Percentiles rank a stretch among this genome's conserved stretches.
phyloP scores from a whole-genome alignment of 2,113 vertebrate genomes.

The Thermophis baileyi region DNA sequence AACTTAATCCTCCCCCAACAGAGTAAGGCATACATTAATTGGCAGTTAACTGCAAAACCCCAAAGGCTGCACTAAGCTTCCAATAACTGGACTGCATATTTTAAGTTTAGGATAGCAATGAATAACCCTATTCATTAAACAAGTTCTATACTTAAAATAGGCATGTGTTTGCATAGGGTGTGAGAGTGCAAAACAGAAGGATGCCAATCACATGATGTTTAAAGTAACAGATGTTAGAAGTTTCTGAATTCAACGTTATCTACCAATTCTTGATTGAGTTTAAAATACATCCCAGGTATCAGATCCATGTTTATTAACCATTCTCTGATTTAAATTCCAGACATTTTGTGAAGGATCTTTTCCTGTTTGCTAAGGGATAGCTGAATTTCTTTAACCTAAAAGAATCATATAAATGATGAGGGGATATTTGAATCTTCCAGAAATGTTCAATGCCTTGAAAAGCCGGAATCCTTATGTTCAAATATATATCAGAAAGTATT shows the following conservation, averaged over 20 bases:
- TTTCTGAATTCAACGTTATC: background rate
- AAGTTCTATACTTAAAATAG: background rate
- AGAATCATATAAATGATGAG: background rate
- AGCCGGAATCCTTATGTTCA: background rate
- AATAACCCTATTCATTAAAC: conserved; percentile 26
- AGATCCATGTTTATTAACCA: background rate
- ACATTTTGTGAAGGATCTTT: fast-evolving
- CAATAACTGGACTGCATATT: background rate
- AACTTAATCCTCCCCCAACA: conserved; percentile 5
- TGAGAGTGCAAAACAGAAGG: background rate
- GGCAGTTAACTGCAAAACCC: background rate
- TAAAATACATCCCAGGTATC: background rate
- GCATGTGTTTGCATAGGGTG: background rate
- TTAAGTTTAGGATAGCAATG: background rate
- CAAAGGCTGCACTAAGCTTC: background rate
- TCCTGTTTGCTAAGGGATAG: background rate
- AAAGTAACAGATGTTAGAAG: background rate
- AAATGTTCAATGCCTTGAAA: background rate
- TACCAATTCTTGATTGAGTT: background rate
- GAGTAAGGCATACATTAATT: background rate
- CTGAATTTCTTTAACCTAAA: background rate
- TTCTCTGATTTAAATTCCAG: fast-evolving
- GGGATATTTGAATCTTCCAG: background rate
- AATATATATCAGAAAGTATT: background rate
- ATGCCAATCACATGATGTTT: background rate